A percentile compares a stretch with the other conserved stretches of the same genome.
Conservation (phyloP, 2,797 vertebrate genomes). For the Myotis planiceps region DNA sequence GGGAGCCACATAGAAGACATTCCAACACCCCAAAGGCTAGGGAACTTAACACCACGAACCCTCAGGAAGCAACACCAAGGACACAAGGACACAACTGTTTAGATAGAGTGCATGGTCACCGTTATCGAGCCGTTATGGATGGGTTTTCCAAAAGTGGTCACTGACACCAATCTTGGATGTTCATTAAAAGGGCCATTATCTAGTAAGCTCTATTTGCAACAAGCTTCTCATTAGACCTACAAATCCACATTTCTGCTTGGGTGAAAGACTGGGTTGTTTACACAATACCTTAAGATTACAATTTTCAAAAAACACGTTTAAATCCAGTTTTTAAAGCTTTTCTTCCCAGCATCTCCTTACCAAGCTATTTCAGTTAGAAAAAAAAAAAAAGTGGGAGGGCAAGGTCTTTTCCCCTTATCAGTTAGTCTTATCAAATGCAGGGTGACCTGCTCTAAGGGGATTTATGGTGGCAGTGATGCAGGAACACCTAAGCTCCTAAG, state of each 20-base stretch:
- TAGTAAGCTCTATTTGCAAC: neutral
- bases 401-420: neutral
- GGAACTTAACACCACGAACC: neutral
- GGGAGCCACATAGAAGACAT: neutral
- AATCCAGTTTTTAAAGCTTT: neutral
- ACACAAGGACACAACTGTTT: neutral
- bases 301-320: neutral
- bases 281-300: neutral
- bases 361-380: neutral
- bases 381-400: neutral
- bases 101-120: fast-evolving
- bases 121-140: neutral
- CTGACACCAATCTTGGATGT: neutral
- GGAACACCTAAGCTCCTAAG: neutral
- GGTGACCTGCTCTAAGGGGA: neutral
- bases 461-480: neutral
- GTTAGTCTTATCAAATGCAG: neutral
- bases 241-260: neutral
- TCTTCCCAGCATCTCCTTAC: neutral
- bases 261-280: neutral
- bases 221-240: neutral
- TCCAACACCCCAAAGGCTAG: neutral
- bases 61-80: neutral
- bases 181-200: neutral
- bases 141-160: neutral